Evolutionary conservation across 2,113 vertebrate genomes (phyloP).

Genomic region (Dasyprocta punctata): DNA sequence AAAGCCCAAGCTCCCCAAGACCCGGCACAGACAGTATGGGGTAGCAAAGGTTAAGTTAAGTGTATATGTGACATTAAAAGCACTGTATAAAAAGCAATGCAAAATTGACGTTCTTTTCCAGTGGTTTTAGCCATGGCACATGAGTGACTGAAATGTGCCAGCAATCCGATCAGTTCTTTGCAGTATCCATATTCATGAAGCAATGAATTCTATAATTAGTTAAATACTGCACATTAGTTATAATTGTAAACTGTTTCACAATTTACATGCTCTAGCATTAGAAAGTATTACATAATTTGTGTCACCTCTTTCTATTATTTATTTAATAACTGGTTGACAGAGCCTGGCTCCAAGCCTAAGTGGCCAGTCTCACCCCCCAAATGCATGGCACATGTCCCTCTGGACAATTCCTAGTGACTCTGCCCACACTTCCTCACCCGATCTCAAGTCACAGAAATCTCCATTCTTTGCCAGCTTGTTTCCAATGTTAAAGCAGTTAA

Average conservation of each 20-base stretch:
- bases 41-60: background rate
- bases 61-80: background rate
- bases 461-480: background rate
- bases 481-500: background rate
- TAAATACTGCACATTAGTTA: background rate
- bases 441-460: background rate
- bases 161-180: background rate
- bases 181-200: background rate
- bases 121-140: background rate
- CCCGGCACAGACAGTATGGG: rapidly evolving
- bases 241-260: background rate
- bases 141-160: background rate
- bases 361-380: background rate
- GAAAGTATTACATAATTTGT: background rate
- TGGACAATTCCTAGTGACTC: rapidly evolving
- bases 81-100: background rate
- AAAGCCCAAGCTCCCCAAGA: background rate
- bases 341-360: background rate
- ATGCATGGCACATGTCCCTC: rapidly evolving
- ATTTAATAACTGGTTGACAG: background rate
- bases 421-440: background rate
- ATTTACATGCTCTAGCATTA: background rate
- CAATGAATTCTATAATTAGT: background rate
- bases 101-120: background rate
- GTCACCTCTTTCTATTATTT: background rate